Evolutionary conservation across 2,113 vertebrate species (phyloP), one percentile per base, ranked within the genome.

Genomic region (Seriola dumerili): DNA sequence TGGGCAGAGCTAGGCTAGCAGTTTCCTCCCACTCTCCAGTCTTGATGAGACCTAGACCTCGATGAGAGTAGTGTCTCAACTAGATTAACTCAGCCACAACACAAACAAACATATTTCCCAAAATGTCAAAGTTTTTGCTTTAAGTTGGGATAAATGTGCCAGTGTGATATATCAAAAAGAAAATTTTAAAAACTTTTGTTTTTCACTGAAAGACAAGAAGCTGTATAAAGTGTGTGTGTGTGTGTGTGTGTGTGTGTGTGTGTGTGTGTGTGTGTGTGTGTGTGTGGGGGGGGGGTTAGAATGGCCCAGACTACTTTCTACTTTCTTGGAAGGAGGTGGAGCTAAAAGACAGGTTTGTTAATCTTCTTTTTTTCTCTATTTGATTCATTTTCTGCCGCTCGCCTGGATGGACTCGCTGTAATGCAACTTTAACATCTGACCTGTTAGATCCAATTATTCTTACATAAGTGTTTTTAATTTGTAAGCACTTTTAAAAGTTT

Each of bases 161-260:
- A 80, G 72, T 81, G 58, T 68, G 55, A 72, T 54, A 25, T 4
- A 6, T 29, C 16, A 55, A 42, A 36, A 76, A 57, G 1, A 61
- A 21, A 23, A 69, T 52, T 61, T 72, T 9, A 70, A 67, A 10
- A 38, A 14, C 62, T 70, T 64, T 58, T 38, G 13, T 68, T 80
- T 86, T 88, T 85, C 74, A 66, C 74, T 80, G 54, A 83, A 88
- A 81, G 79, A 80, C 46, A 79, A 64, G n/a, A 29, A 72, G 46
- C 19, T 92, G 88, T 89, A 89, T 59, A 85, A 86, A 91, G 44
- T 83, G 64, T 90, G 74, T 82, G 55, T 58, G 25, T 78, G 29
- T 74, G 34, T 81, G 25, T 25, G 25, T 25, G 25, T 25, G 25
- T 2, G 29, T 29, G 29, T 29, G 46, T 81, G 65, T 89, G 74